Evolutionary conservation across 2,888 invertebrate genomes (phyloP), one percentile per base, ranked within the genome.

Genomic region (Patella ulyssiponensis): DNA sequence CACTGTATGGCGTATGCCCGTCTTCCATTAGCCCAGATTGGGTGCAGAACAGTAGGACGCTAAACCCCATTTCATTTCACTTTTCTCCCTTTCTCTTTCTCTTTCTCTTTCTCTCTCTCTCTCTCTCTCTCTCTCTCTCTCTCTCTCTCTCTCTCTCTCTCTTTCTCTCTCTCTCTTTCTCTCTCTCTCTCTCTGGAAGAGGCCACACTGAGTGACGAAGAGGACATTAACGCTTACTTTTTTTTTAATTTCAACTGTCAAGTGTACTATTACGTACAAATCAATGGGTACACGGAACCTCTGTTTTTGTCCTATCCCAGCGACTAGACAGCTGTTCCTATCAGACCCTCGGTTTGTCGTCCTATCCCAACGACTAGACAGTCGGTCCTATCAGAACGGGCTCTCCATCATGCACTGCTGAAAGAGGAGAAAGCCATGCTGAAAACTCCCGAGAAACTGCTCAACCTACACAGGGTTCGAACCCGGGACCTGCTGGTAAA

Each of bases 81-180:
- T n/a, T n/a, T n/a, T 56, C n/a, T 51, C 69, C n/a, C 27, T 27
- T 3, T 27, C 27, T 3, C 27, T 3, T 3, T 27, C 27, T 27
- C 27, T 27, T 3, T 27, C 27, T 27, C 27, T 27, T 3, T 27
- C 27, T 2, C 27, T 2, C 27, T 27, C 27, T 27, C 27, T 27
- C 27, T 27, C 70, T 70, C 70, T 33, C 23, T 33, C n/a, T 27
- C 70, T 17, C 27, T 23, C 23, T 14, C 12, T 33, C 14, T 70
- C 70, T 20, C 27, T 70, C 17, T 23, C 23, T 70, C 70, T 70
- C 54, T 71, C 54, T 33, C 15, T 70, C 70, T 23, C 27, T 9
- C n/a, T 4, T 4, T 70, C 70, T 70, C 54, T 71, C 54, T 74
- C 56, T 71, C 58, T 64, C 53, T 71, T 64, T 77, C n/a, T 58